Base-by-base conservation (phyloP, 2,888 invertebrate genomes). In the Syrista parreyssii region DNA sequence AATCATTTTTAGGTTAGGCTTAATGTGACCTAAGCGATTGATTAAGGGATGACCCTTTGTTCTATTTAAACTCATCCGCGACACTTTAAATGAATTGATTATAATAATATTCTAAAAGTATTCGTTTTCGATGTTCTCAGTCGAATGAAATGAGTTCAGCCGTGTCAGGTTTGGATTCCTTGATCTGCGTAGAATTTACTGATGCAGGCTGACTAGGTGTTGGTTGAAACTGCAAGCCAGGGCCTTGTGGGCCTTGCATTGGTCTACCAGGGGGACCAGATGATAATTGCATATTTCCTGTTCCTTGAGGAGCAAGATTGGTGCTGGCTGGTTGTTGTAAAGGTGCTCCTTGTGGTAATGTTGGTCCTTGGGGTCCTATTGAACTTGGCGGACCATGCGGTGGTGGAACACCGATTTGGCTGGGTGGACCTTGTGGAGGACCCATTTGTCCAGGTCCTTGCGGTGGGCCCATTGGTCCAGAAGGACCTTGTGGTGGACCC, bases 131-230 rank as follows among this genome's bases (percentile, higher is more conserved):
- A 55, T 55, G 55, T 23, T 2, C 79, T 88, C 81, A 97, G 92
- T 97, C 97, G 85, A 97, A 97, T 89, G 95, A 95, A 83, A 97
- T 97, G 68, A 97, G 92, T 91, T 97, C 97, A 30, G 95, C 96
- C 3, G 96, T 96, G 86, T 93, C 93, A 1, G 93, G 92, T 82
- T 93, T 93, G 32, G 89, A 83, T 73, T 93, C 92, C 75, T 86
- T 88, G 31, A 84, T 75, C 69, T 81, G 84, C 31, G 76, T 77
- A 40, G 79, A 76, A 71, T 87, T 88, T 11, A 73, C 76, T 11
- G 78, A 76, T 32, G 76, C 75, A 9, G 80, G 78, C 75, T 68
- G 86, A 34, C 76, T 79, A 12, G 76, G 71, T 40, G 79, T 79
- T 55, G 84, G 78, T 72, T 84, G 85, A 77, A 81, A 88, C 75